These are phyloP conservation scores for Odontesthes bonariensis DNA, from an alignment of 2,113 vertebrate species.

Conservation along the genomic window DNA sequence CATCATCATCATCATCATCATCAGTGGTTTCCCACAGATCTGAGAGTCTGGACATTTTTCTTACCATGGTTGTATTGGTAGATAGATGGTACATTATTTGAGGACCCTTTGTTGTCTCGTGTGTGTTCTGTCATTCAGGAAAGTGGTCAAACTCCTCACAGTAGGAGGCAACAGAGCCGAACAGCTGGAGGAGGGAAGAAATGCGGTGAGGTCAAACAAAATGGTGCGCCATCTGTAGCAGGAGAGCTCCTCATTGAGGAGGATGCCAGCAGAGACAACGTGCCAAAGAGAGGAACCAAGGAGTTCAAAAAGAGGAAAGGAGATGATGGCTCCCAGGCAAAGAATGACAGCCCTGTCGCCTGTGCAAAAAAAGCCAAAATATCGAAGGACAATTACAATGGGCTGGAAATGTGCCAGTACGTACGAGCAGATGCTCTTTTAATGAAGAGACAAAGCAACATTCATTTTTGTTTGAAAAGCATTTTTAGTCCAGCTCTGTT, in stretches of 20 bases:
- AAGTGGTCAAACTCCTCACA: conserved; percentile 86
- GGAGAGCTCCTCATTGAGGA: conserved; percentile 88
- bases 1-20: neutral
- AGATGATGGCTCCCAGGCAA: conserved; percentile 87
- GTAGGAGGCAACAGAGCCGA: conserved; percentile 87
- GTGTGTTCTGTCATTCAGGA: conserved; percentile 82
- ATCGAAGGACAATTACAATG: conserved; percentile 85
- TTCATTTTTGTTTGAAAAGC: neutral
- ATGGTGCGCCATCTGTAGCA: conserved; percentile 82
- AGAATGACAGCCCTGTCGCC: conserved; percentile 82
- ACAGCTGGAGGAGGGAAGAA: conserved; percentile 83
- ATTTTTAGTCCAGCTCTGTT: neutral
- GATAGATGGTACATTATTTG: neutral
- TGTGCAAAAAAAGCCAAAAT: conserved; percentile 88
- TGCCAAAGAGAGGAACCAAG: conserved; percentile 89
- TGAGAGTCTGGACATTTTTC: neutral
- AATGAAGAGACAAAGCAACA: conserved; percentile 75
- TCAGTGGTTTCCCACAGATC: too few species aligned
- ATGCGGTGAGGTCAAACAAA: conserved; percentile 87
- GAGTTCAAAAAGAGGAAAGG: conserved; percentile 87
- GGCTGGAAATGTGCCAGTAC: conserved; percentile 90
- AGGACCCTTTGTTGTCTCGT: conserved; percentile 34
- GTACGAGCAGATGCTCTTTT: neutral
- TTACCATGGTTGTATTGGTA: neutral
- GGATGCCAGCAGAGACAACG: conserved; percentile 83